phyloP scores from a whole-genome alignment of 35 echinoderm and acorn worm genomes.

The Anneissia japonica region DNA sequence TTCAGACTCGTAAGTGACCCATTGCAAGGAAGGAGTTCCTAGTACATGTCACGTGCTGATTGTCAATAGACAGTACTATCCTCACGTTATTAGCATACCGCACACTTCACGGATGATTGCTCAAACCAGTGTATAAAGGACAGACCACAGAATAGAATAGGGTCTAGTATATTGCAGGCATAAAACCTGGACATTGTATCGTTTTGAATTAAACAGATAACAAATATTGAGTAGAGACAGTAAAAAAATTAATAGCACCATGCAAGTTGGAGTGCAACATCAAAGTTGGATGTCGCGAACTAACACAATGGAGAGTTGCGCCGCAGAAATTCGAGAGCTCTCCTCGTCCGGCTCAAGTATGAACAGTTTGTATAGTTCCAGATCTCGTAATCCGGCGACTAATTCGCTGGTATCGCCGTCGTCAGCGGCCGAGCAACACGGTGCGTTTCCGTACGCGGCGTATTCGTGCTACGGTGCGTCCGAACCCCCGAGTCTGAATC shows the following conservation, averaged over 20 bases:
- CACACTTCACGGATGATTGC: not conserved
- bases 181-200: constrained; percentile 1
- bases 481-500: not conserved
- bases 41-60: not conserved
- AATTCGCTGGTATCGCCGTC: not conserved
- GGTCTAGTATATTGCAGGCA: not conserved
- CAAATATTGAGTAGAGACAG: not conserved
- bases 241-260: not conserved
- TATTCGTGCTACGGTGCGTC: not conserved
- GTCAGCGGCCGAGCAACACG: not conserved
- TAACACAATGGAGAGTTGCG: not conserved
- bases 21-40: not conserved
- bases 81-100: not conserved
- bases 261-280: not conserved
- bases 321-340: not conserved
- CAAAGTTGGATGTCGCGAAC: not conserved
- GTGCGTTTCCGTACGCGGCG: not conserved
- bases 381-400: not conserved
- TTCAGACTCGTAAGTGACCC: not conserved
- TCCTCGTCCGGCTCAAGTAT: not conserved
- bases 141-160: not conserved
- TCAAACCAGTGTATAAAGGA: not conserved
- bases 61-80: not conserved
- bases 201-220: constrained; percentile 2
- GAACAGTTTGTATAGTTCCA: not conserved